A percentile compares a stretch with the other conserved stretches of the same genome.
Evolutionary conservation across 2,888 invertebrate genomes (phyloP).

Genomic region (Trichogramma evanescens): DNA sequence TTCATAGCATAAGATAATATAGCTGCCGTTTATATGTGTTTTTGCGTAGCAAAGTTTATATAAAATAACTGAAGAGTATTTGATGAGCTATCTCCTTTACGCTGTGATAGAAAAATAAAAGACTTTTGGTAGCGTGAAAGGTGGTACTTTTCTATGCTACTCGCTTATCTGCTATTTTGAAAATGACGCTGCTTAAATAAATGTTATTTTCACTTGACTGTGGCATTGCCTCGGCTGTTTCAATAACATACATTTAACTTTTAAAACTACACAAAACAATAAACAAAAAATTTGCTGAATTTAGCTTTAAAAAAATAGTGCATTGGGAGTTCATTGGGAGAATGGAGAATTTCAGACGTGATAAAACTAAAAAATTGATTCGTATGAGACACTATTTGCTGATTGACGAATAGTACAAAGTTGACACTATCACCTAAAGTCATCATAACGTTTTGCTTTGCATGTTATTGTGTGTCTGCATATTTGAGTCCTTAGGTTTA

Average conservation of each 20-base stretch:
- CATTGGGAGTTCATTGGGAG: no score
- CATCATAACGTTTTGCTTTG: constrained; percentile 20
- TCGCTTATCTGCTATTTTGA: constrained; percentile 1
- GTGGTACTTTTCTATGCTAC: neutral
- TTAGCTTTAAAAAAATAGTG: no score
- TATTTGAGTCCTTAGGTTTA: neutral
- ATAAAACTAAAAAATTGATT: no score
- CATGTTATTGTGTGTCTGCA: constrained; percentile 25
- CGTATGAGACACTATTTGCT: no score
- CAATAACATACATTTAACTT: neutral
- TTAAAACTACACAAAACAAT: neutral
- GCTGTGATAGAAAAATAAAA: neutral
- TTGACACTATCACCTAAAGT: no score
- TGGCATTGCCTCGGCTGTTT: constrained; percentile 1
- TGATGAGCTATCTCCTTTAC: neutral
- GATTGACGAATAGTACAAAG: neutral
- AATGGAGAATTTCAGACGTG: no score
- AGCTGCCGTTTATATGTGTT: constrained; percentile 2
- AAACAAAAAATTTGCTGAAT: no score
- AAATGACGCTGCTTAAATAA: neutral
- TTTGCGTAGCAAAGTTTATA: neutral
- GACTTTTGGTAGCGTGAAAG: neutral
- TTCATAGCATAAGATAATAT: neutral
- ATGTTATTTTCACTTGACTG: constrained; percentile 4
- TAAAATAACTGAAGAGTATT: neutral